Conservation (phyloP, 2,113 vertebrate species). For the Grammomys surdaster region DNA sequence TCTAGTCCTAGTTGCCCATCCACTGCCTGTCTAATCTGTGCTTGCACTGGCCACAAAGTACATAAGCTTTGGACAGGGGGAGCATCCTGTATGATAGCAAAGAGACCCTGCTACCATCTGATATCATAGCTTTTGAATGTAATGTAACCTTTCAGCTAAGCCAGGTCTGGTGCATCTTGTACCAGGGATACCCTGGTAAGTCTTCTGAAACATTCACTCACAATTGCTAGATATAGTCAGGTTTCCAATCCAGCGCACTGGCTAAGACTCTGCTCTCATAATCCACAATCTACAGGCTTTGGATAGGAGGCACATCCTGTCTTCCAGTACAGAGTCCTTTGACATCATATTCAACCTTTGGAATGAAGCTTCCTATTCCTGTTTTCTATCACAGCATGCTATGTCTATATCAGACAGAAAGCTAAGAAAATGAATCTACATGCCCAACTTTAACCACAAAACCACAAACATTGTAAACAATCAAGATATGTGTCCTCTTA, state of each 20-base stretch:
- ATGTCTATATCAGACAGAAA: background rate
- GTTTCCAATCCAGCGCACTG: background rate
- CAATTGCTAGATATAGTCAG: background rate
- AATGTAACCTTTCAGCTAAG: background rate
- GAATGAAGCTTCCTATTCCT: background rate
- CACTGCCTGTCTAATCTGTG: background rate
- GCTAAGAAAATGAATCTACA: background rate
- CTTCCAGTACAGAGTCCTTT: background rate
- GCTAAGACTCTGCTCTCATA: background rate
- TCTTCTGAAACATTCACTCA: background rate
- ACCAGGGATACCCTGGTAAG: background rate
- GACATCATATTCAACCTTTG: background rate
- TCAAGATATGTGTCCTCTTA: background rate
- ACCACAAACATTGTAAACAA: background rate
- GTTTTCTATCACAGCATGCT: background rate
- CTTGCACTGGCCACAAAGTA: background rate
- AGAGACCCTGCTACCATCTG: background rate
- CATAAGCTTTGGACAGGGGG: background rate
- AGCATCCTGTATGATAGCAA: background rate
- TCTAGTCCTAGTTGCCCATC: background rate
- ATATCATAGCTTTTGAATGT: background rate
- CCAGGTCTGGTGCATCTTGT: background rate
- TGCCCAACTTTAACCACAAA: background rate
- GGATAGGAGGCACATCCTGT: background rate
- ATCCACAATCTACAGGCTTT: background rate